Evolutionary conservation across 2,888 invertebrate genomes (phyloP).

Genomic region (Lasioglossum leucozonium): DNA sequence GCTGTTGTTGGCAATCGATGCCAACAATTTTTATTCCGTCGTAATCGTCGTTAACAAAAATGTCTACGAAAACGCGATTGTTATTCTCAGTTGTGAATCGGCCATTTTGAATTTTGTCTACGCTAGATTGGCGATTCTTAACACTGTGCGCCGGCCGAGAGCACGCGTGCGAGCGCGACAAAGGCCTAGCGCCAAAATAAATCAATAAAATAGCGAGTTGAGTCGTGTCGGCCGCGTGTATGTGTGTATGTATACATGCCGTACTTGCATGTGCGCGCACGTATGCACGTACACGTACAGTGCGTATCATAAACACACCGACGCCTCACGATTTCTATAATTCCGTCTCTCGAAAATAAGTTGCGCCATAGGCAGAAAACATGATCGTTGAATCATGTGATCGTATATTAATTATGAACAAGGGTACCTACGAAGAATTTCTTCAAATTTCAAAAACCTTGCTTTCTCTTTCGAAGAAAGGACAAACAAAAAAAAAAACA

Average conservation of each 20-base stretch:
- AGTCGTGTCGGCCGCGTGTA: slow-evolving; percentile 42
- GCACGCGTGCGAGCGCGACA: slow-evolving; percentile 25
- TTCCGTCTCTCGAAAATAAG: not conserved
- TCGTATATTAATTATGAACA: too few species aligned
- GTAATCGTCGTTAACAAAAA: too few species aligned
- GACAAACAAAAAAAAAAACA: too few species aligned
- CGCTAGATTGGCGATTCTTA: not conserved
- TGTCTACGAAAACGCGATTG: not conserved
- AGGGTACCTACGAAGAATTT: too few species aligned
- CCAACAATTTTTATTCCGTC: too few species aligned
- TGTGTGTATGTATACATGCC: not conserved
- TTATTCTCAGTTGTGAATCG: not conserved
- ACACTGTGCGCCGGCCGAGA: not conserved
- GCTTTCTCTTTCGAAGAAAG: too few species aligned
- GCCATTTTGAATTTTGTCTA: not conserved
- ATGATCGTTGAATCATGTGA: too few species aligned
- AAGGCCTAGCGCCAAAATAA: slow-evolving; percentile 69
- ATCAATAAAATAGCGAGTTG: slow-evolving; percentile 74
- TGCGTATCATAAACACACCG: not conserved
- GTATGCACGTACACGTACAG: not conserved
- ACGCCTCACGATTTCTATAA: not conserved
- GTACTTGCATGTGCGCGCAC: not conserved
- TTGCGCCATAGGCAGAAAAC: too few species aligned
- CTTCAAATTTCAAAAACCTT: too few species aligned
- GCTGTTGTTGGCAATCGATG: too few species aligned